Conservation (phyloP, 2,797 vertebrate genomes). For the Sebastes kiyomatsui region DNA sequence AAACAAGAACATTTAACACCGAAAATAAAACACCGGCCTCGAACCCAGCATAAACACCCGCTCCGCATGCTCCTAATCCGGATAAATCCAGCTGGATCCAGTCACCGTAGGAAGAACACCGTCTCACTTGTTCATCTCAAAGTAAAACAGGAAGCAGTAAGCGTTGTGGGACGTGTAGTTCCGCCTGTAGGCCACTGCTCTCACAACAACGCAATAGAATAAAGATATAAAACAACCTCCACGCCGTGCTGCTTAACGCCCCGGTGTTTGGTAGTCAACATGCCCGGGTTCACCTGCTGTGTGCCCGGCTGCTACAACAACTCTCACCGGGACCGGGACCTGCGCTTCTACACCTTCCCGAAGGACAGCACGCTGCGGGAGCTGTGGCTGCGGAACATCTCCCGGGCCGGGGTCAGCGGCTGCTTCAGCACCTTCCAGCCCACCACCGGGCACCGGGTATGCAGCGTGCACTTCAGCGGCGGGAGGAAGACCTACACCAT, state of each 20-base stretch:
- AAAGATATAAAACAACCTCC: conserved; percentile 28
- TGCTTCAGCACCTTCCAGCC: conserved; percentile 99
- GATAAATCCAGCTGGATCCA: not conserved
- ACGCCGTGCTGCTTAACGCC: too few relatives aligned
- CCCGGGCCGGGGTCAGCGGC: conserved; percentile 95
- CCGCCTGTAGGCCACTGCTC: conserved; percentile 82
- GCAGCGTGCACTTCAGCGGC: conserved; percentile 95
- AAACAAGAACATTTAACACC: conserved; percentile 26
- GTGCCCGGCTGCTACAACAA: conserved; percentile 99
- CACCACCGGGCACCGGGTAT: conserved; percentile 95
- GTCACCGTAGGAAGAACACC: not conserved
- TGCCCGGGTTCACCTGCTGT: conserved; percentile 98
- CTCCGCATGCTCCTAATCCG: not conserved
- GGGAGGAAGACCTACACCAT: conserved; percentile 96
- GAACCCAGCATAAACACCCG: not conserved
- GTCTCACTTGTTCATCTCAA: not conserved
- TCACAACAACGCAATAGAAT: conserved; percentile 76
- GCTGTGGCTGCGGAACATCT: conserved; percentile 97
- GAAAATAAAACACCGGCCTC: conserved; percentile 13
- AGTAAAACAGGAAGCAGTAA: conserved; percentile 84
- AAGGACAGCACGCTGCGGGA: conserved; percentile 93
- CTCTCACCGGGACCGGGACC: conserved; percentile 94
- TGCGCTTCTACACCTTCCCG: conserved; percentile 97
- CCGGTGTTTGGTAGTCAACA: conserved; percentile 45
- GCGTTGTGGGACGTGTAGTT: conserved; percentile 89